Base-by-base conservation (phyloP, 2,113 vertebrate species). In the Notothenia coriiceps region DNA sequence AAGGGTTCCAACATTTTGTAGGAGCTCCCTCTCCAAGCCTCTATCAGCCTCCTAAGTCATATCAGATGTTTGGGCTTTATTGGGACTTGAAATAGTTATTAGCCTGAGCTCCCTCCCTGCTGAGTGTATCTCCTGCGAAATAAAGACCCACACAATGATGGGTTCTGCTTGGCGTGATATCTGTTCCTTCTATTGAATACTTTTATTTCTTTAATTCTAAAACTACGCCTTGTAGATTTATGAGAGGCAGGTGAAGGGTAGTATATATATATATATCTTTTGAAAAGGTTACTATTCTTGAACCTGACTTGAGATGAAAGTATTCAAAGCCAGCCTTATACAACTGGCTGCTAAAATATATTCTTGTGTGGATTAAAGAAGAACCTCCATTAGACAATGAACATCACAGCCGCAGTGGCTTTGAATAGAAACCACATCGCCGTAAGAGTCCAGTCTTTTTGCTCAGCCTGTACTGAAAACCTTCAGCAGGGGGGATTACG, bases 51-150 rank as follows among this genome's bases (percentile, higher is more conserved):
- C 79, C 71, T 86, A 86, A 94, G 84, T 87, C 88, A 74, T 89
- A 89, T 94, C 86, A 93, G 84, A 89, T 90, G 88, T 86, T 86
- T 79, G 69, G 81, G 74, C 80, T 87, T 92, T 87, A 88, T 86
- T 69, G 82, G 82, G 85, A 89, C 91, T 86, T 88, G 80, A 88
- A 85, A 86, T 77, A 83, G 80, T 87, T 93, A 79, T 91, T 89
- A 85, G 86, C 71, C 75, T n/a, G 69, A 85, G 85, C 82, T 79
- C 72, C 77, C 77, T 52, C 85, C 69, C 78, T 68, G 74, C 59
- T 79, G 73, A 50, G 74, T 86, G 87, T 83, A 86, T 89, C 83
- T 87, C 46, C 73, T 67, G 70, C 55, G 52, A 61, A 86, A 91
- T 63, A 87, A 67, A 79, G 68, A 82, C 46, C 67, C 57, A 72